Conservation (phyloP, 2,888 invertebrate genomes). For the Drosophila prolongata region DNA sequence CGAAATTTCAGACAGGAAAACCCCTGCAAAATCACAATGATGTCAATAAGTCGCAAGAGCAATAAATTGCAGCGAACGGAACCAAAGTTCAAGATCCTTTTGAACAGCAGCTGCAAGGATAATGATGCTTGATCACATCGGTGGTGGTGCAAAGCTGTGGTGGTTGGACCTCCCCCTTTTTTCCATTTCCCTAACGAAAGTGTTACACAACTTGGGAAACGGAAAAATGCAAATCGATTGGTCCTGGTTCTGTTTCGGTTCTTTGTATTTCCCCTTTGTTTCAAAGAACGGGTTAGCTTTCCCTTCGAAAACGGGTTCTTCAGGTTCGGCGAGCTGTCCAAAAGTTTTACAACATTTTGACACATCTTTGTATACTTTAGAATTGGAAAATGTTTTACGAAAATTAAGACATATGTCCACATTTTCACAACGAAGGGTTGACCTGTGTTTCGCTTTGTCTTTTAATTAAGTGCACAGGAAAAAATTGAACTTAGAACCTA, state of each 20-base stretch:
- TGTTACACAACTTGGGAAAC: slow-evolving; percentile 43
- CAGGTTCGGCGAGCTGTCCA: slow-evolving; percentile 33
- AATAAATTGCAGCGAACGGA: slow-evolving; percentile 29
- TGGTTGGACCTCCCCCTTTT: slow-evolving; percentile 33
- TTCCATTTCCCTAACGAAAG: slow-evolving; percentile 15
- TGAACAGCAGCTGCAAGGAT: slow-evolving; percentile 35
- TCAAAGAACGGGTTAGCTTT: slow-evolving; percentile 32
- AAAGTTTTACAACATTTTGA: slow-evolving; percentile 60
- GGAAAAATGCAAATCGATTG: slow-evolving; percentile 61
- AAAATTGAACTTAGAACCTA: no score
- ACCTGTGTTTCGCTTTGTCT: slow-evolving; percentile 19
- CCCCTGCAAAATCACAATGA: slow-evolving; percentile 5
- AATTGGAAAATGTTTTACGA: slow-evolving; percentile 44
- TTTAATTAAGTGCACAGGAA: neutral
- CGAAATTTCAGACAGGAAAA: slow-evolving; percentile 21
- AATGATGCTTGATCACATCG: slow-evolving; percentile 26
- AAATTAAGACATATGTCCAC: slow-evolving; percentile 64
- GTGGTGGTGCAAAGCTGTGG: slow-evolving; percentile 13
- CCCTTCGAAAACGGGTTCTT: slow-evolving; percentile 51
- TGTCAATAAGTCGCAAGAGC: slow-evolving; percentile 38
- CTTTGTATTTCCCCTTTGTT: slow-evolving; percentile 31
- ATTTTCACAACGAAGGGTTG: slow-evolving; percentile 49
- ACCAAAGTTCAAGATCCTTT: slow-evolving; percentile 28
- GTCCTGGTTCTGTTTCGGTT: slow-evolving; percentile 51
- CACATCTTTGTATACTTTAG: slow-evolving; percentile 38